Percentiles rank a stretch among this genome's conserved stretches.
Evolutionary conservation across 2,113 vertebrate species (phyloP).

Genomic region (Geococcyx californianus): DNA sequence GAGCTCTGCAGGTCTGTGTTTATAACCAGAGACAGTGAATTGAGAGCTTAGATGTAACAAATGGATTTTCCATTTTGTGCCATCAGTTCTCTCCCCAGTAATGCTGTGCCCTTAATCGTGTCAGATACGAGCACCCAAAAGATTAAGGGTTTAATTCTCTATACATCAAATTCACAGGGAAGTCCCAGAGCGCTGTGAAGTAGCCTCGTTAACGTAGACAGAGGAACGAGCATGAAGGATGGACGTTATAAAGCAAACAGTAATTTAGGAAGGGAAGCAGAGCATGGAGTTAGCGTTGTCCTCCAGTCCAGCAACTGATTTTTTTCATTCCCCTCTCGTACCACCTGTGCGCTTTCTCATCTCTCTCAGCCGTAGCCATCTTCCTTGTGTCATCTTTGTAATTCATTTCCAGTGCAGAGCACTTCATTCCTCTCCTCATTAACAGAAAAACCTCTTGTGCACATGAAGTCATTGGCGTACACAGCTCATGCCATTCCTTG

Average conservation of each 20-base stretch:
- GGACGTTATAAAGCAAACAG: neutral
- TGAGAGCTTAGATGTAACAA: neutral
- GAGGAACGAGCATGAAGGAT: neutral
- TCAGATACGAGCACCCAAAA: neutral
- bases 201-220: neutral
- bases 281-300: neutral
- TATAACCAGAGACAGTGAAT: neutral
- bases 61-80: neutral
- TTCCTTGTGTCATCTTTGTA: fast-evolving
- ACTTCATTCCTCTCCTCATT: neutral
- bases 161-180: neutral
- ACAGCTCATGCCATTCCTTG: neutral
- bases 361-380: neutral
- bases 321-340: neutral
- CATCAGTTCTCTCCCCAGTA: neutral
- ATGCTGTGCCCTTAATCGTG: neutral
- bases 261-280: neutral
- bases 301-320: neutral
- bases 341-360: neutral
- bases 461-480: neutral
- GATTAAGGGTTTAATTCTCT: neutral
- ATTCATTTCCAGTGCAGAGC: neutral
- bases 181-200: neutral
- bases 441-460: neutral
- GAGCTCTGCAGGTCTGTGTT: neutral